Evolutionary conservation across 2,113 vertebrate genomes (phyloP).

Genomic region (Menidia beryllina): DNA sequence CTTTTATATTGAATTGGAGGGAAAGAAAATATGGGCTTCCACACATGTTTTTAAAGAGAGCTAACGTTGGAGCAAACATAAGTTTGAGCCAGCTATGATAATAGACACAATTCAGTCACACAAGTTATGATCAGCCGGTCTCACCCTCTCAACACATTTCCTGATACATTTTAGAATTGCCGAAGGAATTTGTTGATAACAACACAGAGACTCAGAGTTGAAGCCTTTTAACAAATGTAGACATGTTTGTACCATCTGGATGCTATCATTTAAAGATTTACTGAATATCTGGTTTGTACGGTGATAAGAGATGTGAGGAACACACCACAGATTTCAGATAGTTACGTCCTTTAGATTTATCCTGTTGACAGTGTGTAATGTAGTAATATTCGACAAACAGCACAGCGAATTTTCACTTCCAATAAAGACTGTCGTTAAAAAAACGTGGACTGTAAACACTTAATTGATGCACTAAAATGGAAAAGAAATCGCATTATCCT

Average conservation of each 20-base stretch:
- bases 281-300: slow-evolving; percentile 51
- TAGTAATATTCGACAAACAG: slow-evolving; percentile 35
- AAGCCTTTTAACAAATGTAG: slow-evolving; percentile 18
- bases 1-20: slow-evolving; percentile 28
- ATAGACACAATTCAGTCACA: neutral
- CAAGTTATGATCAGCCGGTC: neutral
- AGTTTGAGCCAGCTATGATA: slow-evolving; percentile 16
- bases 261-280: slow-evolving; percentile 39
- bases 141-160: neutral
- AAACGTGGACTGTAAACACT: neutral
- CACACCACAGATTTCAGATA: slow-evolving; percentile 49
- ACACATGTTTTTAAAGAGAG: slow-evolving; percentile 17
- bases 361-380: slow-evolving; percentile 32
- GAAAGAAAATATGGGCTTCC: slow-evolving; percentile 21
- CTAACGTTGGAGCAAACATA: slow-evolving; percentile 29
- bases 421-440: slow-evolving; percentile 13
- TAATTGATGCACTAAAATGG: neutral
- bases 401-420: slow-evolving; percentile 18
- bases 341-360: slow-evolving; percentile 27
- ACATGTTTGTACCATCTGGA: slow-evolving; percentile 21
- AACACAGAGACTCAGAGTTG: slow-evolving; percentile 18
- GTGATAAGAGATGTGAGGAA: slow-evolving; percentile 49
- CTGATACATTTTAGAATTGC: neutral
- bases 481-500: neutral
- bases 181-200: slow-evolving; percentile 28